Base-by-base conservation (phyloP, 2,113 vertebrate genomes). In the Panthera uncia region DNA sequence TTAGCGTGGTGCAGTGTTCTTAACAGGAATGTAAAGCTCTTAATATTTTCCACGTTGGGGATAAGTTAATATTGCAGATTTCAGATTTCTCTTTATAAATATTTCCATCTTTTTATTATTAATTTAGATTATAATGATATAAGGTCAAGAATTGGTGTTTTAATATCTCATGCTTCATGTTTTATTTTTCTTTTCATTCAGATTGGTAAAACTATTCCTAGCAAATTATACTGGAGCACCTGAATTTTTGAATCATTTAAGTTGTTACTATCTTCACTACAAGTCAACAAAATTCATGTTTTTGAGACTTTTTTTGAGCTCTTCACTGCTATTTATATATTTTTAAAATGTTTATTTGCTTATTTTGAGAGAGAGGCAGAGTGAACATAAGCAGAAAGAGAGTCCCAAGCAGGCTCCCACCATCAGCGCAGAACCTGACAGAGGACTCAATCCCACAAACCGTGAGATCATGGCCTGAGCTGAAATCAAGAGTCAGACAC, bases 111-210 rank as follows among this genome's bases (percentile, higher is more conserved):
- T 7, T 41, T 73, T 92, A 48, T 52, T 95, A 19, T 68, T 85
- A 94, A 93, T 25, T 74, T 97, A 87, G 14, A 45, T n/a, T 79
- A 57, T 66, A 95, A 50, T 82, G 57, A 82, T 65, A 48, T 4
- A 66, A 92, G 9, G 31, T 63, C 16, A 96, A 14, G 76, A 92
- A 36, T 73, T 78, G 6, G 19, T 68, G 27, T 91, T 78, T 65
- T 80, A 81, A 15, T 90, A 73, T 88, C 45, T 90, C 31, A 27
- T 85, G 19, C 91, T 91, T 94, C 79, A 52, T 52, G 50, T 61
- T 57, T 94, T 83, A 23, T 93, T 88, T 95, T 91, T 92, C 36
- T 93, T 93, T 94, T 88, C 38, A 63, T 85, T 96, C 66, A 89
- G 36, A 93, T 61, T 91, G 36, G 7, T 84, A 66, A 91, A 74